These are phyloP conservation scores for Euschistus heros DNA, from an alignment of 1,140 invertebrate species.

Conservation along the genomic window DNA sequence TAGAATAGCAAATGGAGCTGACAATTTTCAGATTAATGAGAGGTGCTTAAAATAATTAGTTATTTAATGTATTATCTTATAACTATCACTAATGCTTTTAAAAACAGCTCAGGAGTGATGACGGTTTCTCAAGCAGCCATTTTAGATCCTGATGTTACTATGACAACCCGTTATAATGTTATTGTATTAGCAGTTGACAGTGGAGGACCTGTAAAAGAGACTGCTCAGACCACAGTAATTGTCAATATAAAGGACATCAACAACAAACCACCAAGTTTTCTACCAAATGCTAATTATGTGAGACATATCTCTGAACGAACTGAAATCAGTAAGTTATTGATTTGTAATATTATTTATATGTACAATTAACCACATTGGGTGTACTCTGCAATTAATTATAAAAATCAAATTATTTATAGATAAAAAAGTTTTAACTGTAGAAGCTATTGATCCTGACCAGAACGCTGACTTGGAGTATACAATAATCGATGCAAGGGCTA, in stretches of 20 bases:
- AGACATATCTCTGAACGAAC: constrained; percentile 60
- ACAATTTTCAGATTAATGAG: constrained; percentile 67
- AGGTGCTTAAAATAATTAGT: constrained; percentile 37
- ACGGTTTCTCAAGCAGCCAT: constrained; percentile 60
- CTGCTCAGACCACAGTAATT: constrained; percentile 59
- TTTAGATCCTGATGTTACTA: constrained; percentile 53
- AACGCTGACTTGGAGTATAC: constrained; percentile 56
- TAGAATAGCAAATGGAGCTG: constrained; percentile 59
- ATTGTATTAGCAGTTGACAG: constrained; percentile 60
- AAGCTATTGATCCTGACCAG: constrained; percentile 57
- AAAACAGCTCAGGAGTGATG: constrained; percentile 53
- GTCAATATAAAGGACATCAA: constrained; percentile 68
- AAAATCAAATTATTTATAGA: constrained; percentile 31
- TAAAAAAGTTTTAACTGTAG: constrained; percentile 48
- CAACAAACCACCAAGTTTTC: constrained; percentile 68
- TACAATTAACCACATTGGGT: too few species aligned
- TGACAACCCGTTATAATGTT: constrained; percentile 54
- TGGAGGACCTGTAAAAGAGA: constrained; percentile 60
- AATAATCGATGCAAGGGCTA: constrained; percentile 54
- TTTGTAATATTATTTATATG: too few species aligned
- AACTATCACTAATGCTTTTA: constrained; percentile 14
- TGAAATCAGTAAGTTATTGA: constrained; percentile 40
- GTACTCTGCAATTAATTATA: too few species aligned
- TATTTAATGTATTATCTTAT: not conserved
- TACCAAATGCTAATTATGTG: constrained; percentile 46